A percentile compares a stretch with the other conserved stretches of the same genome.
phyloP scores from a whole-genome alignment of 2,888 invertebrate species.

The Aspidiotus destructor region DNA sequence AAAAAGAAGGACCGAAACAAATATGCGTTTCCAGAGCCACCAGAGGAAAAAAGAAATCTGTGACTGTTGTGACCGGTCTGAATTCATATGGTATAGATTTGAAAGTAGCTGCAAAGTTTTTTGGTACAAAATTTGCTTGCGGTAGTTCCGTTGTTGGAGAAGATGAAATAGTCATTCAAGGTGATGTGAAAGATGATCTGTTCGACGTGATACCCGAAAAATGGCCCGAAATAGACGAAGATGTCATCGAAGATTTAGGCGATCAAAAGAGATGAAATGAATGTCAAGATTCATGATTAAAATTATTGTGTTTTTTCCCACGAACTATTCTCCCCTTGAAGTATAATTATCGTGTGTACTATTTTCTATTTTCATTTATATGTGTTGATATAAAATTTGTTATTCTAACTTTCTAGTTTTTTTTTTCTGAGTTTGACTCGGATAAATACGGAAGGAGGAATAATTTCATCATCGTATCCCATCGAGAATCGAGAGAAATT shows the following conservation, averaged over 20 bases:
- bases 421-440: no score
- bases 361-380: no score
- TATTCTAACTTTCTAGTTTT: no score
- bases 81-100: slow-evolving; percentile 94
- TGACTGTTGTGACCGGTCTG: slow-evolving; percentile 92
- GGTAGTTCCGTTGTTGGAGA: slow-evolving; percentile 98
- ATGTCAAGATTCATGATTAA: not conserved
- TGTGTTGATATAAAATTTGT: no score
- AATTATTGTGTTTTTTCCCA: not conserved
- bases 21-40: slow-evolving; percentile 77
- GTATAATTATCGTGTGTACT: no score
- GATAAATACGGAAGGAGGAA: no score
- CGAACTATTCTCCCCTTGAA: slow-evolving; percentile 4
- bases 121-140: slow-evolving; percentile 95
- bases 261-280: slow-evolving; percentile 73
- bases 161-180: slow-evolving; percentile 98
- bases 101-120: slow-evolving; percentile 95
- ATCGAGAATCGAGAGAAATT: no score
- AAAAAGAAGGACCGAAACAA: slow-evolving; percentile 79
- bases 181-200: slow-evolving; percentile 95
- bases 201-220: slow-evolving; percentile 97
- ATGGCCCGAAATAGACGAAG: slow-evolving; percentile 94
- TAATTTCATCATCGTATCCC: no score
- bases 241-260: slow-evolving; percentile 82
- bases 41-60: slow-evolving; percentile 96